Percentiles rank a stretch among this genome's conserved stretches.
phyloP scores from a whole-genome alignment of 2,888 invertebrate genomes.

The Andrena minutula region DNA sequence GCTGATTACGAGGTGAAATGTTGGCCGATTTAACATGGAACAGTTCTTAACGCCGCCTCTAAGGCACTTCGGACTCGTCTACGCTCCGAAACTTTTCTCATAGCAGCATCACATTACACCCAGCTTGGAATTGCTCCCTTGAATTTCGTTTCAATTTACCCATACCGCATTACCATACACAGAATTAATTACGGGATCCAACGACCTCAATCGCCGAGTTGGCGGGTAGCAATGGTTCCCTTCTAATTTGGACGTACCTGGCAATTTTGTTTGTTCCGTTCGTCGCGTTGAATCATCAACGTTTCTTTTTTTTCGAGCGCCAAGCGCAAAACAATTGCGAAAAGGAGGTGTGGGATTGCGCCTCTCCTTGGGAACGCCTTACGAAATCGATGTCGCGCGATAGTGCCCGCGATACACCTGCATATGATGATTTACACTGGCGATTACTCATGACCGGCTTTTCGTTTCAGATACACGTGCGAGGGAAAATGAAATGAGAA shows the following conservation, averaged over 20 bases:
- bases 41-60: too few relatives aligned
- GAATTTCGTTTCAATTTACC: not conserved
- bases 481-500: constrained; percentile 66
- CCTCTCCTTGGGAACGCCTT: constrained; percentile 80
- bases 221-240: not conserved
- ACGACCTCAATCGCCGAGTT: not conserved
- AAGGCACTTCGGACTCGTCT: too few relatives aligned
- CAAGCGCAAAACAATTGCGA: constrained; percentile 61
- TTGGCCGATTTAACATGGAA: too few relatives aligned
- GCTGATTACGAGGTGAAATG: too few relatives aligned
- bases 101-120: too few relatives aligned
- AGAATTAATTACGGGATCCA: too few relatives aligned
- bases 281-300: constrained; percentile 62
- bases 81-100: too few relatives aligned
- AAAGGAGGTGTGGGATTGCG: constrained; percentile 64
- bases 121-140: not conserved
- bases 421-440: constrained; percentile 76
- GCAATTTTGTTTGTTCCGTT: constrained; percentile 13
- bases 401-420: constrained; percentile 74
- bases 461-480: constrained; percentile 68
- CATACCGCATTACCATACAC: too few relatives aligned
- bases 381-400: constrained; percentile 82
- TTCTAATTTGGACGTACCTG: not conserved
- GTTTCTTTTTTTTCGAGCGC: constrained; percentile 56
- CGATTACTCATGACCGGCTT: constrained; percentile 76